These are phyloP conservation scores for Drosophila ogumai DNA, from an alignment of 1,140 invertebrate genomes.

Conservation along the genomic window DNA sequence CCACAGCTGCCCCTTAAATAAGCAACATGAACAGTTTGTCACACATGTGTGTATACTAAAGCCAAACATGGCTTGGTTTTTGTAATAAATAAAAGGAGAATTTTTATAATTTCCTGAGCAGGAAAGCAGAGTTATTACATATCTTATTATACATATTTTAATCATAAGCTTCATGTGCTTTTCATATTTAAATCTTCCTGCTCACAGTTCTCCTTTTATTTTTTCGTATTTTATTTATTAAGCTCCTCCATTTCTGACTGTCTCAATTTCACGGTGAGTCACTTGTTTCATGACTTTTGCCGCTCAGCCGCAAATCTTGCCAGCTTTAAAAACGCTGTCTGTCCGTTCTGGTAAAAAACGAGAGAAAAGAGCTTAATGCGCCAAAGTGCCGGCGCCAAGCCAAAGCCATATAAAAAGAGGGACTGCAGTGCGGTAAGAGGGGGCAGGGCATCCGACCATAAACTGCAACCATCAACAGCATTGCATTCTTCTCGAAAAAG, in stretches of 20 bases:
- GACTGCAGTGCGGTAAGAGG: neutral
- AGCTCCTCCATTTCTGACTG: neutral
- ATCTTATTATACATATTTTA: neutral
- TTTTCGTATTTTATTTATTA: constrained; percentile 15
- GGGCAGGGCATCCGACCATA: constrained; percentile 63
- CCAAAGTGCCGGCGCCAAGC: constrained; percentile 32
- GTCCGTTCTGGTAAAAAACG: constrained; percentile 37
- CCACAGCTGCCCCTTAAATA: constrained; percentile 1
- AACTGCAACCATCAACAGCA: constrained; percentile 70
- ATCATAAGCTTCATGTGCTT: constrained; percentile 22
- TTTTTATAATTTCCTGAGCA: neutral
- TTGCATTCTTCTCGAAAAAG: constrained; percentile 45
- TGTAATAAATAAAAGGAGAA: neutral
- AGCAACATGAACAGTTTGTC: neutral
- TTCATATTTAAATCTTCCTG: constrained; percentile 18
- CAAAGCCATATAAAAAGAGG: constrained; percentile 31
- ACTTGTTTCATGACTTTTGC: constrained; percentile 61
- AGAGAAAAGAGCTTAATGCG: constrained; percentile 55
- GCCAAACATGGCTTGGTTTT: neutral
- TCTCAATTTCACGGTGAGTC: constrained; percentile 22
- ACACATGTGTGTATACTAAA: neutral
- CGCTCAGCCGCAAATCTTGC: constrained; percentile 59
- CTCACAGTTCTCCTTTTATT: constrained; percentile 7
- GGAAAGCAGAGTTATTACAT: neutral
- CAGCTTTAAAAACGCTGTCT: constrained; percentile 64